A percentile compares a stretch with the other conserved stretches of the same genome.
phyloP scores from a whole-genome alignment of 1,140 invertebrate genomes.

The Lethrus apterus region DNA sequence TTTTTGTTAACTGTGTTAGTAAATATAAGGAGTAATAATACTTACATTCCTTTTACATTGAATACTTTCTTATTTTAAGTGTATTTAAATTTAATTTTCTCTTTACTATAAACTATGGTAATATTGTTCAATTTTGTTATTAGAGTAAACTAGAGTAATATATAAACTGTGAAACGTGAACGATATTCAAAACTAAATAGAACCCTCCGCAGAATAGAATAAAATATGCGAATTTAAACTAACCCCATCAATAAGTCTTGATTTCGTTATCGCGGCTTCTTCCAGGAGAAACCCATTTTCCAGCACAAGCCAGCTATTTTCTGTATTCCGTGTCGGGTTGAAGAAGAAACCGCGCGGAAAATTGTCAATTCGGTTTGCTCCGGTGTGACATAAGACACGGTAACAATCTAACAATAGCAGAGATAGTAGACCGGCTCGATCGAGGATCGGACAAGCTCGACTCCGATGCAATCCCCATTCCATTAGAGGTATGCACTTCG shows the following conservation, averaged over 20 bases:
- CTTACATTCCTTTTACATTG: too few relatives aligned
- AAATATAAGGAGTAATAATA: too few relatives aligned
- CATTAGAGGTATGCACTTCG: too few relatives aligned
- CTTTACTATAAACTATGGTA: too few relatives aligned
- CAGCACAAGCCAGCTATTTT: constrained; percentile 30
- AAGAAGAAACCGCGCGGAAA: constrained; percentile 54
- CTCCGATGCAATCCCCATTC: constrained; percentile 14
- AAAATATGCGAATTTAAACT: constrained; percentile 28
- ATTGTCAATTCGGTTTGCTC: constrained; percentile 52
- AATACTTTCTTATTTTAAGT: too few relatives aligned
- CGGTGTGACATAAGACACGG: constrained; percentile 33
- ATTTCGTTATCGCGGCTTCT: constrained; percentile 30
- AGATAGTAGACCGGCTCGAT: constrained; percentile 20
- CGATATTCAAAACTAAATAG: too few relatives aligned
- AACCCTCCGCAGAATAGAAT: too few relatives aligned
- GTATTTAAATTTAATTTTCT: too few relatives aligned
- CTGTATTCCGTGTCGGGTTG: constrained; percentile 32
- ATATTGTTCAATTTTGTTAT: too few relatives aligned
- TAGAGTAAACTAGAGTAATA: too few relatives aligned
- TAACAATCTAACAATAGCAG: constrained; percentile 36
- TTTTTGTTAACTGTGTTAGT: too few relatives aligned
- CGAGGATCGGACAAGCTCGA: constrained; percentile 11
- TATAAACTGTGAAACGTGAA: too few relatives aligned
- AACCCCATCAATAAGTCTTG: constrained; percentile 32
- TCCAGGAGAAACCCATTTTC: constrained; percentile 33